Base-by-base conservation (phyloP, 2,113 vertebrate species). In the Halichoerus grypus region DNA sequence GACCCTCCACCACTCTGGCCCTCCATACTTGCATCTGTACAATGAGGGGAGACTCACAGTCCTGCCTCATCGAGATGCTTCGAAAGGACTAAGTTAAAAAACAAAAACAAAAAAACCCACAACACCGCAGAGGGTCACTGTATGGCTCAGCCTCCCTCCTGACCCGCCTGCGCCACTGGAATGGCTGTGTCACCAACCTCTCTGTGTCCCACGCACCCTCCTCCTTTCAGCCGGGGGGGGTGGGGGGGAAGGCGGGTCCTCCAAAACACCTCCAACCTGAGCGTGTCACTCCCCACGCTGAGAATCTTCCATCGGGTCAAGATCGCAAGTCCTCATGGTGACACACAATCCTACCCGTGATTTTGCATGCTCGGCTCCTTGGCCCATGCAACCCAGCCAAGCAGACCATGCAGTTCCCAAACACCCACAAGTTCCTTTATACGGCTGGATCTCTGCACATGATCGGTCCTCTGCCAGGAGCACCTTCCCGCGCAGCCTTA, bases 361-460 rank as follows among this genome's bases (percentile, higher is more conserved):
- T 24, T 42, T 22, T 42, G 28, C 42, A 15, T 0, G 5, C 72
- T 61, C 7, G 2, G 61, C 46, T 91, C 55, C 57, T 57, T 31
- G 7, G 39, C 36, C 59, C 22, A 5, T 76, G 55, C 65, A 1
- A 11, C 7, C 21, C 16, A 33, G 46, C 46, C 61, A 22, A 16
- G 28, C 88, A 76, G 24, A 65, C 19, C 21, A 59, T 0, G 1
- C 3, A 4, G 8, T 33, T 51, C 87, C 53, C 42, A 33, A 18
- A 53, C 46, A 72, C 24, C 8, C n/a, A 42, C 14, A 26, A 5
- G 15, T 5, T 33, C 77, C 39, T 59, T 15, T 61, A 7, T 5
- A 36, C 0, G 0, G 4, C 42, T 1, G 6, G 65, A 13, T 39
- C 65, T 49, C 11, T 46, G 67, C 28, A 79, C 19, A 11, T 0